Conservation (phyloP, 2,797 vertebrate species). For the Leptatherina wallacei region DNA sequence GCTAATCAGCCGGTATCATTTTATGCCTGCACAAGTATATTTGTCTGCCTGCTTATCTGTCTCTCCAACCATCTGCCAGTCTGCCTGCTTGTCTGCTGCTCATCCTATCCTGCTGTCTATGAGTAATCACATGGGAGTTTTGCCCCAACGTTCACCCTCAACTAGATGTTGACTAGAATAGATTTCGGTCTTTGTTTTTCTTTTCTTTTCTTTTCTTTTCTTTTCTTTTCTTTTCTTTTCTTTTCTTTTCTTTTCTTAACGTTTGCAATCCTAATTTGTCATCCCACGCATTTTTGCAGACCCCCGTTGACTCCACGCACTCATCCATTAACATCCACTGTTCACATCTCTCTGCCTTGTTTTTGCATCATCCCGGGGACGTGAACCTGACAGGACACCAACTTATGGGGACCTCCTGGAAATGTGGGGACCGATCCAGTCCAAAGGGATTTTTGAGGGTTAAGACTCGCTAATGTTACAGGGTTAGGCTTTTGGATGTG, state of each 20-base stretch:
- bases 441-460: background rate
- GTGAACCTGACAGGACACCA: background rate
- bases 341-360: slow-evolving; percentile 35
- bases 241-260: slow-evolving; percentile 29
- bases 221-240: no score
- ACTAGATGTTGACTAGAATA: slow-evolving; percentile 46
- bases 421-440: background rate
- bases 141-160: background rate
- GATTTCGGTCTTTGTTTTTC: rapidly evolving
- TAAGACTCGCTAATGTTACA: background rate
- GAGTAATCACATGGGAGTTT: slow-evolving; percentile 31
- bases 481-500: background rate
- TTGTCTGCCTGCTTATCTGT: slow-evolving; percentile 47
- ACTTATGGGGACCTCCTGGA: background rate
- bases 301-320: slow-evolving; percentile 18
- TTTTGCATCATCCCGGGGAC: background rate
- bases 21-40: slow-evolving; percentile 20
- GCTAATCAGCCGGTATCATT: slow-evolving; percentile 47
- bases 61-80: slow-evolving; percentile 54
- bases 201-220: no score
- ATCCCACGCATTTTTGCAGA: slow-evolving; percentile 50
- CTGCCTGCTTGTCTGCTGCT: slow-evolving; percentile 24
- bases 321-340: slow-evolving; percentile 36
- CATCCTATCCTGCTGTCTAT: slow-evolving; percentile 29
- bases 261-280: slow-evolving; percentile 39